Percentiles rank a stretch among this genome's conserved stretches.
These are phyloP conservation scores for Tamias sibiricus DNA, from an alignment of 2,113 vertebrate genomes.

Conservation along the genomic window DNA sequence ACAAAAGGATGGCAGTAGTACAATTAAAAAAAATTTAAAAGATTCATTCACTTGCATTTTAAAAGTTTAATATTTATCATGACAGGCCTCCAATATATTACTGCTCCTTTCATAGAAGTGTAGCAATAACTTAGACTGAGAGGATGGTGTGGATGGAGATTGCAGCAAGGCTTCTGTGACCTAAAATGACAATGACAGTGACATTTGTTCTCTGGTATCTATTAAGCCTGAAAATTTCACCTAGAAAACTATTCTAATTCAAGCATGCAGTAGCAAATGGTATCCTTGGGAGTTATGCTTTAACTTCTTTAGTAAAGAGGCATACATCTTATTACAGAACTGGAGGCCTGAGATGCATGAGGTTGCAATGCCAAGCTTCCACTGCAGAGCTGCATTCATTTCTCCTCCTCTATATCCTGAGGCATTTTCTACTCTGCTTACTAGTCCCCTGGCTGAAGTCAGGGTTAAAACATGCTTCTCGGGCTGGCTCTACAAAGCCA, in stretches of 20 bases:
- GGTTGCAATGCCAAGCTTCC: background rate
- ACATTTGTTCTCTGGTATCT: background rate
- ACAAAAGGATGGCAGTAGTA: background rate
- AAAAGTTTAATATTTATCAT: background rate
- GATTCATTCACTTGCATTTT: background rate
- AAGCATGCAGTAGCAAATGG: background rate
- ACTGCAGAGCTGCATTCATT: background rate
- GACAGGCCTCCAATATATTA: background rate
- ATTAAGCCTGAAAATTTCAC: background rate
- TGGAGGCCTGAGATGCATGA: background rate
- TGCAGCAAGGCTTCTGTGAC: background rate
- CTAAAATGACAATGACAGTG: background rate
- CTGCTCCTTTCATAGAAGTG: background rate
- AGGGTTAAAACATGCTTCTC: background rate
- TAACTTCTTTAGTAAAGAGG: background rate
- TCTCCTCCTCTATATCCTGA: background rate
- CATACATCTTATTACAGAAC: background rate
- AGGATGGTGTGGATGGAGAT: background rate
- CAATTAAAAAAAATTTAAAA: too few relatives aligned
- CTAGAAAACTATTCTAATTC: background rate
- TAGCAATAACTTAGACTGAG: background rate
- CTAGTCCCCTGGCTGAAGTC: background rate
- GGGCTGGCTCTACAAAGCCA: background rate
- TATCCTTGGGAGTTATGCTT: background rate
- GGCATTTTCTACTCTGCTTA: background rate